Evolutionary conservation across 2,113 vertebrate species (phyloP).

Genomic region (Shinisaurus crocodilurus): DNA sequence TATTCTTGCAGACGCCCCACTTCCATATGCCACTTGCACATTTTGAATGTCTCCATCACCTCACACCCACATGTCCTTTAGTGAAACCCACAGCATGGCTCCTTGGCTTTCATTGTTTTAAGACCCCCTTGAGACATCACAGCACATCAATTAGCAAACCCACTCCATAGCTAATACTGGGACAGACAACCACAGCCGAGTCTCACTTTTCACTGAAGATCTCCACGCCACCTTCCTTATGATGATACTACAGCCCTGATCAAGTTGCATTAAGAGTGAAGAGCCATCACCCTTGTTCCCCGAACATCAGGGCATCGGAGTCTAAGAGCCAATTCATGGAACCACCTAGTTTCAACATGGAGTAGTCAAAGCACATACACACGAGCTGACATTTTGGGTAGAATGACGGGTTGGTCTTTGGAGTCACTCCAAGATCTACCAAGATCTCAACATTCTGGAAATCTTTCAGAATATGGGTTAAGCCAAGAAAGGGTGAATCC

Average conservation of each 20-base stretch:
- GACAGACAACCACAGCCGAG: background rate
- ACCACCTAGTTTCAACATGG: background rate
- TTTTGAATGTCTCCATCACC: background rate
- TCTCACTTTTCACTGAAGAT: background rate
- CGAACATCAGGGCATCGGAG: background rate
- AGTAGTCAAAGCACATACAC: background rate
- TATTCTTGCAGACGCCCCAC: background rate
- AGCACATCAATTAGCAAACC: background rate
- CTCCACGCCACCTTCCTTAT: background rate
- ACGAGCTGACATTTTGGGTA: accelerated
- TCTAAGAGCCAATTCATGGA: background rate
- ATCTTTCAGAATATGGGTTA: background rate
- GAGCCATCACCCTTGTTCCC: background rate
- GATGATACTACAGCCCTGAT: background rate
- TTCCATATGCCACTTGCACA: background rate
- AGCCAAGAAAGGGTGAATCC: background rate
- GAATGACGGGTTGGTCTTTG: background rate
- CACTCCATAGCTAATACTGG: conserved; percentile 26
- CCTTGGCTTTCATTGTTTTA: background rate
- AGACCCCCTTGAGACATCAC: background rate
- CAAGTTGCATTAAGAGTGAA: background rate
- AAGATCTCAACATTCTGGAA: background rate
- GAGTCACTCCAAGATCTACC: background rate
- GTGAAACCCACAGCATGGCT: background rate
- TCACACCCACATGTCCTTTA: background rate